Conservation (phyloP, 1,140 invertebrate species). For the Grapholita molesta region DNA sequence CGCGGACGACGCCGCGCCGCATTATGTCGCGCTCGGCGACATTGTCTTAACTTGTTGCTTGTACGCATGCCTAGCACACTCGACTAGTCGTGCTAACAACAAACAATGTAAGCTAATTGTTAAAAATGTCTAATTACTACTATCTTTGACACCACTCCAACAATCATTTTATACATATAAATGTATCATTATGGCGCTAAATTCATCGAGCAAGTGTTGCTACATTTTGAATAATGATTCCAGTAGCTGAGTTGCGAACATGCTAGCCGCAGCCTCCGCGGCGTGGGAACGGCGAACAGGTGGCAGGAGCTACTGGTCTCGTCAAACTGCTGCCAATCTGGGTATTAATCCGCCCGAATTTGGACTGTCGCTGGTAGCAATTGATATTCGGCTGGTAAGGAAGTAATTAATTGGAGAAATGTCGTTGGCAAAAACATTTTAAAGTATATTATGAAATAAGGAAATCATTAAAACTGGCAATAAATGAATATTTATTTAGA, state of each 20-base stretch:
- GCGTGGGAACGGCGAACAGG: constrained; percentile 48
- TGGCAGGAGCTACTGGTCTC: constrained; percentile 27
- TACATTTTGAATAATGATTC: neutral
- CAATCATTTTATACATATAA: neutral
- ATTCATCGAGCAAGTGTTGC: neutral
- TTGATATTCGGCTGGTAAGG: neutral
- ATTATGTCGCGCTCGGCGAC: neutral
- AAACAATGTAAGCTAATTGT: neutral
- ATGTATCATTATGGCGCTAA: neutral
- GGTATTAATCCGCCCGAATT: constrained; percentile 5
- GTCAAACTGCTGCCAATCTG: constrained; percentile 15
- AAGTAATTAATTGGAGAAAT: neutral
- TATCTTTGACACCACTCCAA: neutral
- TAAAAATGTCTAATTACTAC: neutral
- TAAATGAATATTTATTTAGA: too few species aligned
- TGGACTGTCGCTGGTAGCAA: neutral
- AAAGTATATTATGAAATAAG: neutral
- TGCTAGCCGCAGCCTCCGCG: constrained; percentile 15
- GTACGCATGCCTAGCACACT: neutral
- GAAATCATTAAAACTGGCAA: neutral
- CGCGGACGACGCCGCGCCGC: neutral
- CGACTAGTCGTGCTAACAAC: neutral
- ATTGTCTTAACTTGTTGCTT: neutral
- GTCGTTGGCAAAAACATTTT: neutral
- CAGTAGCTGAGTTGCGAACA: neutral